phyloP scores from a whole-genome alignment of 2,797 vertebrate species.

The Galaxias olidus region DNA sequence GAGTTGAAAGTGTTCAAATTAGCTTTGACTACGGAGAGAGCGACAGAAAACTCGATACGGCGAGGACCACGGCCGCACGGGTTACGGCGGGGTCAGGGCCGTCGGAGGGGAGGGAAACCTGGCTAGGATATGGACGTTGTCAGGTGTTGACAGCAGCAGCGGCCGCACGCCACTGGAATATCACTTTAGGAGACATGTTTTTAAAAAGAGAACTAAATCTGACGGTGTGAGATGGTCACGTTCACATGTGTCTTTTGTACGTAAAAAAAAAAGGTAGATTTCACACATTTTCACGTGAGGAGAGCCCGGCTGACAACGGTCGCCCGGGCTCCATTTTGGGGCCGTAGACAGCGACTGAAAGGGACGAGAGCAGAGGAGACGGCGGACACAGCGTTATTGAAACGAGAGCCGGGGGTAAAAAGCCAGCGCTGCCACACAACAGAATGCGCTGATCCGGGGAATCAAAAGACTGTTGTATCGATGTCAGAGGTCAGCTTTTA shows the following conservation, averaged over 20 bases:
- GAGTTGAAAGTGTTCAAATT: slow-evolving; percentile 48
- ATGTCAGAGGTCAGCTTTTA: slow-evolving; percentile 67
- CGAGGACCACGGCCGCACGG: neutral
- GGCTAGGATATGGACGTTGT: neutral
- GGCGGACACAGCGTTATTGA: slow-evolving; percentile 35
- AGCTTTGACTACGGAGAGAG: slow-evolving; percentile 46
- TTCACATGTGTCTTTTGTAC: too few relatives aligned
- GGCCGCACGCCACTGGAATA: neutral
- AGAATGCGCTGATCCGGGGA: slow-evolving; percentile 50
- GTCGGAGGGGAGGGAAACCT: slow-evolving; percentile 14
- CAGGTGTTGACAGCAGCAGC: neutral
- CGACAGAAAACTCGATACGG: slow-evolving; percentile 29
- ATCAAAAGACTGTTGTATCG: slow-evolving; percentile 60
- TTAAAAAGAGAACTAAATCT: neutral
- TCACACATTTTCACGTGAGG: too few relatives aligned
- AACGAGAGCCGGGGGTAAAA: slow-evolving; percentile 33
- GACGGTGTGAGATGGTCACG: slow-evolving; percentile 2
- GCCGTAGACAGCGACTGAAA: too few relatives aligned
- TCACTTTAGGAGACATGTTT: slow-evolving; percentile 11
- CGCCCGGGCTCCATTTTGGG: slow-evolving; percentile 17
- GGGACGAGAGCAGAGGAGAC: slow-evolving; percentile 16
- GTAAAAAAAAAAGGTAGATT: too few relatives aligned
- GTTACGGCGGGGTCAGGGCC: slow-evolving; percentile 7
- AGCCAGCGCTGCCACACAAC: slow-evolving; percentile 33
- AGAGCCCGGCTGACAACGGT: slow-evolving; percentile 16